Base-by-base conservation (phyloP, 2,113 vertebrate genomes). In the Perca flavescens region DNA sequence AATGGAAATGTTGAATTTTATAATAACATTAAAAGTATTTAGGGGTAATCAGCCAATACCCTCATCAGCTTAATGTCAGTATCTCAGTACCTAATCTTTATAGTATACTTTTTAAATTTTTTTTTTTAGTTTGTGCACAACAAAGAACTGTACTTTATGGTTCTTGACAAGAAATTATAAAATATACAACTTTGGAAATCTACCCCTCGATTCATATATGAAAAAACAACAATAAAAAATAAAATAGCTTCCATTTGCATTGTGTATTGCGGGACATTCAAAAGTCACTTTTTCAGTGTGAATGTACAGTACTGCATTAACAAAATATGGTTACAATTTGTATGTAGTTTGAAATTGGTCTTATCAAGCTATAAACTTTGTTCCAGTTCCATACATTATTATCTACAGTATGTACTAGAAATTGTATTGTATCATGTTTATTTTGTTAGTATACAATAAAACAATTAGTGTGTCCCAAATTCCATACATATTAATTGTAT, bases 381-480 rank as follows among this genome's bases (percentile, higher is more conserved):
- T 54, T 66, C 60, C 61, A 77, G 5, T 77, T 85, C 14, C 78
- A 72, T 54, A 36, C 28, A 53, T 25, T 36, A 71, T 52, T 57
- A 40, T 19, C 19, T 46, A 28, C 12, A 46, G 19, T 66, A 43
- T n/a, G 19, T 25, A 17, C 31, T 47, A 58, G 40, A 60, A 34
- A 34, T 64, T 64, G 13, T 64, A 72, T n/a, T 54, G 14, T 13
- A 34, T 49, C 13, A n/a, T 77, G 25, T 34, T 66, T 22, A n/a
- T 25, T 49, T 12, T 60, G 40, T 31, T 60, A 14, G 56, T 31
- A 10, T 43, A 8, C 52, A 71, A 22, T 15, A 58, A 72, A 17
- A 49, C 34, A 57, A 21, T 74, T 12, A 36, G 5, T 52, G 34
- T 67, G 17, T 22, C 43, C 43, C 40, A 73, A 73, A 5, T 40